Conservation (phyloP, 2,888 invertebrate species). For the Eupithecia inturbata region DNA sequence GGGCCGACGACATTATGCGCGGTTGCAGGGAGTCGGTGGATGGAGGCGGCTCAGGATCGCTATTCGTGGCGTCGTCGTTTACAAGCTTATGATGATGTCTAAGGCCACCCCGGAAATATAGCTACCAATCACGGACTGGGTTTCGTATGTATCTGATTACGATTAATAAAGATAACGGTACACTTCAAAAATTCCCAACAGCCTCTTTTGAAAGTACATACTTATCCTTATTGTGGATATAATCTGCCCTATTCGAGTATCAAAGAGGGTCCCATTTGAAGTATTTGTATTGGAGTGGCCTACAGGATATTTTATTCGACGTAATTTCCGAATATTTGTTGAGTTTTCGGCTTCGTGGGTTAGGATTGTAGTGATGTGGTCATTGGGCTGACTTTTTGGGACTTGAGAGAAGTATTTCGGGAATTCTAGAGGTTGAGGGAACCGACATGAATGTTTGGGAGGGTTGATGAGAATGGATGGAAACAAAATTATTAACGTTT, state of each 20-base stretch:
- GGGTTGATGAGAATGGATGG: neutral
- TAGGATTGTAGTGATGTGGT: slow-evolving; percentile 14
- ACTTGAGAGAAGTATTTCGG: neutral
- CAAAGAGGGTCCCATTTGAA: slow-evolving; percentile 45
- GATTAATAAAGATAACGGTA: neutral
- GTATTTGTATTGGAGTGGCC: slow-evolving; percentile 43
- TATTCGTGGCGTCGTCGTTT: no score
- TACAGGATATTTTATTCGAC: slow-evolving; percentile 48
- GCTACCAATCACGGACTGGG: no score
- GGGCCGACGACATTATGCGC: no score
- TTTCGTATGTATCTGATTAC: neutral
- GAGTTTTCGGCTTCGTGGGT: slow-evolving; percentile 20
- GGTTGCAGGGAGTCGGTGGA: no score
- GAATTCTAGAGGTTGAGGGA: neutral
- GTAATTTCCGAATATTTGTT: slow-evolving; percentile 34
- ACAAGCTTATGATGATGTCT: no score
- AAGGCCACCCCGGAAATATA: no score
- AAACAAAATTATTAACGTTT: neutral
- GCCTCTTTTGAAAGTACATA: slow-evolving; percentile 8
- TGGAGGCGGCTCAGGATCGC: no score
- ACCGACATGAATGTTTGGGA: neutral
- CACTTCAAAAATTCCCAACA: neutral
- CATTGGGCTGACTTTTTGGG: neutral
- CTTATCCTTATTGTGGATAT: slow-evolving; percentile 34
- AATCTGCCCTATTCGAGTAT: slow-evolving; percentile 29